Percentiles rank a stretch among this genome's conserved stretches.
Evolutionary conservation across 1,140 invertebrate species (phyloP).

Genomic region (Hormaphis cornu): DNA sequence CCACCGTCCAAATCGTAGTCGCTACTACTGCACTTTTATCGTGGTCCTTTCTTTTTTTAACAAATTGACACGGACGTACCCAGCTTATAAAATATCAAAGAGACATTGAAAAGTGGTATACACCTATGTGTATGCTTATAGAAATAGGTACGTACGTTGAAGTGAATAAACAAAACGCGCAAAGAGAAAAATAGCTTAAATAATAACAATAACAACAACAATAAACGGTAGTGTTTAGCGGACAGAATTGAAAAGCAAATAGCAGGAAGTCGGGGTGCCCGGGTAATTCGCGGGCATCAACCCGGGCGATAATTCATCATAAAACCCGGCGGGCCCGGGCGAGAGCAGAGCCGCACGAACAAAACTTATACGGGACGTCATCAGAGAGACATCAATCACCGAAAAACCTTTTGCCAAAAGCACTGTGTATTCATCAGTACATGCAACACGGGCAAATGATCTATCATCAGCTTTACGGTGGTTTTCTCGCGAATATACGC

Average conservation of each 20-base stretch:
- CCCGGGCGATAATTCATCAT: conserved; percentile 28
- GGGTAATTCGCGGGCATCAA: conserved; percentile 11
- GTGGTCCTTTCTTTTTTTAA: too few relatives aligned
- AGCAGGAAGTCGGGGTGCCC: conserved; percentile 20
- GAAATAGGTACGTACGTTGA: too few relatives aligned
- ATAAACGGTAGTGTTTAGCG: conserved; percentile 5
- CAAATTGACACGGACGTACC: not conserved
- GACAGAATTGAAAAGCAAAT: conserved; percentile 26
- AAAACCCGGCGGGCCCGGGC: conserved; percentile 17
- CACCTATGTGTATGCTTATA: too few relatives aligned
- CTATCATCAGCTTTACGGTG: conserved; percentile 24
- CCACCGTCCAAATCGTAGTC: too few relatives aligned
- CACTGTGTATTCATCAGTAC: conserved; percentile 26
- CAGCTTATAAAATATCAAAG: not conserved
- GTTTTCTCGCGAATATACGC: conserved; percentile 18
- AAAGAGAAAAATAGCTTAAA: not conserved
- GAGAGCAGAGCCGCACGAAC: conserved; percentile 1
- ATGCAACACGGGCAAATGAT: conserved; percentile 22
- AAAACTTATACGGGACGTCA: conserved; percentile 28
- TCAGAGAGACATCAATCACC: conserved; percentile 33
- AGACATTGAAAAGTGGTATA: too few relatives aligned
- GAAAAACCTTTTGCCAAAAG: conserved; percentile 31
- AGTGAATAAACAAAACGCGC: not conserved
- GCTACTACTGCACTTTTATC: too few relatives aligned
- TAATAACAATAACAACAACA: conserved; percentile 1